Evolutionary conservation across 2,797 vertebrate genomes (phyloP).

Genomic region (Melanogrammus aeglefinus): DNA sequence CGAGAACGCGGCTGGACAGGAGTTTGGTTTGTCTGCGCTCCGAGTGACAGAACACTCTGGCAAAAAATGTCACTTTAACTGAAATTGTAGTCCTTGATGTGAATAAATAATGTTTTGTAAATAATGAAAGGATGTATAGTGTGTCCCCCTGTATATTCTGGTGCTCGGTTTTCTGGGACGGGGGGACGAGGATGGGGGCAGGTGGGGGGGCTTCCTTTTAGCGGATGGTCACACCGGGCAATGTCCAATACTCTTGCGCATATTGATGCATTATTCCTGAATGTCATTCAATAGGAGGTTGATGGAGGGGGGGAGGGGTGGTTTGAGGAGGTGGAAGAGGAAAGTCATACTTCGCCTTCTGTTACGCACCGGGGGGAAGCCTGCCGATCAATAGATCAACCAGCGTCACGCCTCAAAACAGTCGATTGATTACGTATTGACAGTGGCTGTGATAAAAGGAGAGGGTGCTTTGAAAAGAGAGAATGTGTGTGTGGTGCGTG

Average conservation of each 20-base stretch:
- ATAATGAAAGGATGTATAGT: constrained; percentile 29
- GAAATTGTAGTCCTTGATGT: constrained; percentile 32
- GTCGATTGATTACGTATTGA: constrained; percentile 70
- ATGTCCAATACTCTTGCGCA: not conserved
- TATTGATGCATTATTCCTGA: not conserved
- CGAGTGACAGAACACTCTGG: constrained; percentile 26
- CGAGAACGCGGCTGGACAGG: constrained; percentile 21
- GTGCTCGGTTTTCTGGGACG: too few relatives aligned
- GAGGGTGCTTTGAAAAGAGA: constrained; percentile 44
- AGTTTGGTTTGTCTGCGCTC: constrained; percentile 31
- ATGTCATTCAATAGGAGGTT: constrained; percentile 1
- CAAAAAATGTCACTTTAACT: constrained; percentile 17
- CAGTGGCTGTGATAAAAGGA: constrained; percentile 36
- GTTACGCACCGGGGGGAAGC: constrained; percentile 50
- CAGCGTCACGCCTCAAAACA: constrained; percentile 64
- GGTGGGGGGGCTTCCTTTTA: not conserved
- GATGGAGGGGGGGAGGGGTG: constrained; percentile 17
- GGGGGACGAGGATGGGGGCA: not conserved
- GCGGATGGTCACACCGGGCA: not conserved
- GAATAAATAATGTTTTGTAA: constrained; percentile 36
- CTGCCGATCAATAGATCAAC: constrained; percentile 68
- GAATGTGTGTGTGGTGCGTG: constrained; percentile 36
- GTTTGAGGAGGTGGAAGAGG: not conserved
- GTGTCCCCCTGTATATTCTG: not conserved
- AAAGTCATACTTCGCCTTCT: constrained; percentile 51